Evolutionary conservation across 2,113 vertebrate genomes (phyloP).

Genomic region (Pardalotus punctatus): DNA sequence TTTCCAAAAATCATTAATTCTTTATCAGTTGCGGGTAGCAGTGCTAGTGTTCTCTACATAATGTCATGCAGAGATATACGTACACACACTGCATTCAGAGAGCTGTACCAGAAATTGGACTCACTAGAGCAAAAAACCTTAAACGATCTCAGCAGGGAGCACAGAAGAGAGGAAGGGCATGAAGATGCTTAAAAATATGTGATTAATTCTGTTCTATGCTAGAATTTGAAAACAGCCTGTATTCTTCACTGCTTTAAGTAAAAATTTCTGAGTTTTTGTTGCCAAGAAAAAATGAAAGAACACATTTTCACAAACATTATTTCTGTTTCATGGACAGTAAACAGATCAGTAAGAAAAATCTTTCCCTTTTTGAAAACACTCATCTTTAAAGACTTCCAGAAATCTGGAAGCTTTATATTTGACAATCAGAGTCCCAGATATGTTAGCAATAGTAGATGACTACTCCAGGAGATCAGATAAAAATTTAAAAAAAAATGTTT

Average conservation of each 20-base stretch:
- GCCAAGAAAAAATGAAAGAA: not conserved
- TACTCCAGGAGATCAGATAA: not conserved
- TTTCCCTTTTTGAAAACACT: not conserved
- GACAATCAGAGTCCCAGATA: not conserved
- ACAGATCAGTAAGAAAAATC: not conserved
- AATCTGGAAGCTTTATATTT: not conserved
- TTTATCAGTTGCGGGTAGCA: not conserved
- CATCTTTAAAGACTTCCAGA: not conserved
- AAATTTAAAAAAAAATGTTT: not conserved
- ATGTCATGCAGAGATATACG: not conserved
- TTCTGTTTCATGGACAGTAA: not conserved
- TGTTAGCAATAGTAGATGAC: not conserved
- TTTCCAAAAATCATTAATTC: slow-evolving; percentile 37
- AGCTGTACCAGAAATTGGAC: not conserved
- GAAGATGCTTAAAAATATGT: not conserved
- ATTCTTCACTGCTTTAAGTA: not conserved
- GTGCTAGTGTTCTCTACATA: not conserved
- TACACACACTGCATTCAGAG: not conserved
- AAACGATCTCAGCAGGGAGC: not conserved
- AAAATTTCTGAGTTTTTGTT: not conserved
- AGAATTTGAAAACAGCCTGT: not conserved
- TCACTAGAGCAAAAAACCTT: not conserved
- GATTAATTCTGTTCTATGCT: not conserved
- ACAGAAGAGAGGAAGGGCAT: not conserved
- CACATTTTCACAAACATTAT: not conserved